Evolutionary conservation across 2,888 invertebrate species (phyloP), one percentile per base, ranked within the genome.

Genomic region (Euproctis similis): DNA sequence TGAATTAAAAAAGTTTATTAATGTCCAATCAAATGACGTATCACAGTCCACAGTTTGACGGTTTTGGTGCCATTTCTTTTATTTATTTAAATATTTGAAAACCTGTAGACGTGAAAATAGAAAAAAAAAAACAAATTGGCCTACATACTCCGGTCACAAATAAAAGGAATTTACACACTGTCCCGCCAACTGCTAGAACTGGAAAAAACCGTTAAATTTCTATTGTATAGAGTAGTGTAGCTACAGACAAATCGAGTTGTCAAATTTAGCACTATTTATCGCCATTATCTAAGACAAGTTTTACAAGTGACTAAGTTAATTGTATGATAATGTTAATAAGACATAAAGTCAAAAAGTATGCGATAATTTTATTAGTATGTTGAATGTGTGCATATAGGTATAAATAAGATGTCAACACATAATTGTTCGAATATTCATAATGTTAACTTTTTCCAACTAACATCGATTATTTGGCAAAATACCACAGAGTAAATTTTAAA

Each of bases 81-180:
- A 52, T 49, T 50, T 47, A 44, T 43, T 47, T 45, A 55, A 47
- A 53, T 39, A 49, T 55, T 62, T 65, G 53, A 47, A 59, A 77
- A 78, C 77, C 74, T 72, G 77, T 76, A 64, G 61, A 48, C 45
- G 57, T 30, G 43, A 11, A 21, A 39, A 14, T 14, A 14, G 14
- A 6, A 14, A 41, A 51, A 58, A 61, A 65, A 69, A 65, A 67
- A 67, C 65, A 61, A 65, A 70, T 59, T 71, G 77, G 54, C 81
- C 81, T 64, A 80, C 76, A 72, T 74, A 67, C 56, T 38, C 47
- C 56, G 57, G 56, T 57, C 63, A 66, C 65, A 69, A 74, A 73
- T 70, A 71, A 67, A 63, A 70, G 59, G 71, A 66, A 70, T 67
- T 67, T 70, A 70, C 67, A 63, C 65, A 62, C n/a, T n/a, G n/a